These are phyloP conservation scores for Entomobrya proxima DNA, from an alignment of 2,888 invertebrate species.

Conservation along the genomic window DNA sequence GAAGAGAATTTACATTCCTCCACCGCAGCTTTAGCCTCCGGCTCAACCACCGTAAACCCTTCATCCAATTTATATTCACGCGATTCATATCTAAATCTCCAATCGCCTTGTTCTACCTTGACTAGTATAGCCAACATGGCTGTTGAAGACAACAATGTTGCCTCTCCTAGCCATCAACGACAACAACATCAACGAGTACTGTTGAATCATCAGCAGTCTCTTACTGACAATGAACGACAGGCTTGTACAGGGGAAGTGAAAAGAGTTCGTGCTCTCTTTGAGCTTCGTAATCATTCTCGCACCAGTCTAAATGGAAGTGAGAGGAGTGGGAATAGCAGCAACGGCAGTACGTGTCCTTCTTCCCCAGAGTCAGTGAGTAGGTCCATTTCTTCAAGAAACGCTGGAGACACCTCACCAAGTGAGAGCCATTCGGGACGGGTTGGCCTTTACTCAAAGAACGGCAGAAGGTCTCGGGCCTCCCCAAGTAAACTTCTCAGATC, in stretches of 20 bases:
- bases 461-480: slow-evolving; percentile 51
- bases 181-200: slow-evolving; percentile 15
- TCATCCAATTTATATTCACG: slow-evolving; percentile 58
- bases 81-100: slow-evolving; percentile 56
- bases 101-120: slow-evolving; percentile 33
- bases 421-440: slow-evolving; percentile 47
- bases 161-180: slow-evolving; percentile 20
- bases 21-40: slow-evolving; percentile 33
- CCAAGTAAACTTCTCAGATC: slow-evolving; percentile 48
- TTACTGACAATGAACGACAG: slow-evolving; percentile 51
- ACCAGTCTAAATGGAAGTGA: slow-evolving; percentile 53
- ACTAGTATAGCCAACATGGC: neutral
- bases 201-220: slow-evolving; percentile 37
- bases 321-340: slow-evolving; percentile 56
- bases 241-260: slow-evolving; percentile 69
- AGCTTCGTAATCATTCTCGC: slow-evolving; percentile 65
- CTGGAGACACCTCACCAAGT: slow-evolving; percentile 55
- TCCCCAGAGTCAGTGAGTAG: slow-evolving; percentile 63
- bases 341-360: slow-evolving; percentile 66
- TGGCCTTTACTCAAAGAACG: slow-evolving; percentile 60
- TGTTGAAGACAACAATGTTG: neutral
- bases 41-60: slow-evolving; percentile 48
- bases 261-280: slow-evolving; percentile 74
- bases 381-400: slow-evolving; percentile 48
- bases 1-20: slow-evolving; percentile 53